Evolutionary conservation across 1,140 invertebrate species (phyloP).

Genomic region (Hypsibius dujardini): DNA sequence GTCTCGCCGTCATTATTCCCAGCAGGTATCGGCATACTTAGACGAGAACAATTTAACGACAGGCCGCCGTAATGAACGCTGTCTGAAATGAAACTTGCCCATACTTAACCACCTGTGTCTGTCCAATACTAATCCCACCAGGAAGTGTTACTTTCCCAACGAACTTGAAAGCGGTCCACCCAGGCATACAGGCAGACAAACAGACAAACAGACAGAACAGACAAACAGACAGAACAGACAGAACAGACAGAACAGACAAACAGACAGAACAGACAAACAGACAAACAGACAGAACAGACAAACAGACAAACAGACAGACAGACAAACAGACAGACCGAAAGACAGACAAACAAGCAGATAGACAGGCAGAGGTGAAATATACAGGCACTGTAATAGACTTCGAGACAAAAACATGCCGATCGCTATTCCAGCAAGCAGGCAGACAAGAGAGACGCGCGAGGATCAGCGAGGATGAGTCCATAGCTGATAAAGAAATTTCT

Average conservation of each 20-base stretch:
- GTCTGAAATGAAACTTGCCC: background rate
- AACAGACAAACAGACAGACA: too few relatives aligned
- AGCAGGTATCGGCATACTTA: background rate
- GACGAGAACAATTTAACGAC: background rate
- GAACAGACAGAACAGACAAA: too few relatives aligned
- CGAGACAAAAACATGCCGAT: background rate
- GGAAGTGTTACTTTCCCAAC: background rate
- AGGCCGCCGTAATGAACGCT: background rate
- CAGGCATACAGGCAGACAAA: background rate
- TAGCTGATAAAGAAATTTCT: background rate
- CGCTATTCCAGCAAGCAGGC: background rate
- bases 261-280: too few relatives aligned
- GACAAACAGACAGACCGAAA: too few relatives aligned
- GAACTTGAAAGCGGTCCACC: background rate
- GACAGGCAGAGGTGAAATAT: too few relatives aligned
- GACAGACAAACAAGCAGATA: too few relatives aligned
- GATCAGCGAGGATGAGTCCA: background rate
- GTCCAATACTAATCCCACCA: background rate
- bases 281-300: too few relatives aligned
- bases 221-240: too few relatives aligned
- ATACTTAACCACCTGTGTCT: background rate
- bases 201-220: too few relatives aligned
- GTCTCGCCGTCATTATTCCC: conserved; percentile 44
- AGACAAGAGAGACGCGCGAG: background rate
- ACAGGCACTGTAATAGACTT: background rate